Evolutionary conservation across 2,797 vertebrate species (phyloP), one percentile per base, ranked within the genome.

Genomic region (Orestias chungarensis): DNA sequence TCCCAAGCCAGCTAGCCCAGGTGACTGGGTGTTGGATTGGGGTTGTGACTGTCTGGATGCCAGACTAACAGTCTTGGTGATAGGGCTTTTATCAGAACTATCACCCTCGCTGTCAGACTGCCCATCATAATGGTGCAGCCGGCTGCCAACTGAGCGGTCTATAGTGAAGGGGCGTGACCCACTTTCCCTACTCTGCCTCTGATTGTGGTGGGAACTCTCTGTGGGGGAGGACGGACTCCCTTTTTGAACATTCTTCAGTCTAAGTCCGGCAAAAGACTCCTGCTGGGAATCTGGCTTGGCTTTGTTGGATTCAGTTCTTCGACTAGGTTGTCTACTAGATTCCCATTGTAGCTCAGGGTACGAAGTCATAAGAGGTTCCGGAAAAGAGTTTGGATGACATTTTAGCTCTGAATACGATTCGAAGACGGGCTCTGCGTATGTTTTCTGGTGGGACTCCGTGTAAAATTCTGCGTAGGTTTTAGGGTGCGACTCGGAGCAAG

Each of bases 81-180:
- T 93, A 76, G 96, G 95, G 84, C 95, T 96, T 70, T 95, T 95
- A 79, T 95, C 94, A 44, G 93, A 92, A 86, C 81, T 94, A 92
- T 87, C 85, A 88, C 94, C 95, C 83, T 99, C 97, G 1, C 96
- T 95, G 0, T 97, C 97, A 0, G 97, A 99, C 57, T 96, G 94
- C 17, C 96, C 97, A 6, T 98, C 96, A 0, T 99, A 99, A 86
- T 98, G 96, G 86, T 99, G 97, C 70, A 99, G 94, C 25, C 97
- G 94, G 68, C 96, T 97, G 78, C 97, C 97, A 0, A 99, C 94
- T 0, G 96, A 97, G 67, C 88, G 87, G 62, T 87, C 82, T 12
- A 69, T 50, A 88, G 94, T 65, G 55, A 82, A 43, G 42, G 70
- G 87, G 27, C 70, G 85, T 0, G 79, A 68, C 2, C 71, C n/a